Base-by-base conservation (phyloP, 2,797 vertebrate species). In the Poeciliopsis gracilis region DNA sequence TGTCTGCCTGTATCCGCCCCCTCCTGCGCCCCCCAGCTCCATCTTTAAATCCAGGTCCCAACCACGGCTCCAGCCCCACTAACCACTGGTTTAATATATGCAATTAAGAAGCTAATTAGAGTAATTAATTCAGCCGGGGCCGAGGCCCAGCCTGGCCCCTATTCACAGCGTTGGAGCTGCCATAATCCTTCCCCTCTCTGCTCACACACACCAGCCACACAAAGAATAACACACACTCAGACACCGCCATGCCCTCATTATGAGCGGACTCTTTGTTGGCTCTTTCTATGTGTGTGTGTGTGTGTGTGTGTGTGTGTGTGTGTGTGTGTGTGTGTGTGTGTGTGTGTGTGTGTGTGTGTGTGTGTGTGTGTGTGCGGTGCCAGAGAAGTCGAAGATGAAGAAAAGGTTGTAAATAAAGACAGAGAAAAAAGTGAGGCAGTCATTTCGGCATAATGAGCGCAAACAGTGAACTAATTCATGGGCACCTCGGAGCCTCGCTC, bases 41-140 rank as follows among this genome's bases (percentile, higher is more conserved):
- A 77, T 84, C 84, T 85, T 84, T 75, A 88, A 87, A 93, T 89
- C 86, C 77, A 81, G 82, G 69, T 71, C 85, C 86, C 57, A 86
- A 85, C 86, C 82, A 63, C 41, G 43, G 75, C 89, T 87, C 89
- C 91, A 86, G 78, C 90, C 81, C 90, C 81, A 89, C 91, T 89
- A 94, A 94, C 93, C 94, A 90, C 85, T 90, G 87, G 87, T 93
- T 94, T 95, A 95, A 95, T 95, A 91, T 94, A 95, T 95, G 93
- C 94, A 96, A 96, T 96, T 95, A 96, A 93, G 93, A 89, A 94
- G 90, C 93, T 96, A 96, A 96, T 96, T 95, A 95, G 94, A 93
- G 95, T 95, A 95, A 95, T 96, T 95, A 95, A 95, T 96, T 95
- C 95, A 94, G 93, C 90, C 87, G 84, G 92, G 93, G 93, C 91